Evolutionary conservation across 2,888 invertebrate genomes (phyloP).

Genomic region (Gymnosoma rotundatum): DNA sequence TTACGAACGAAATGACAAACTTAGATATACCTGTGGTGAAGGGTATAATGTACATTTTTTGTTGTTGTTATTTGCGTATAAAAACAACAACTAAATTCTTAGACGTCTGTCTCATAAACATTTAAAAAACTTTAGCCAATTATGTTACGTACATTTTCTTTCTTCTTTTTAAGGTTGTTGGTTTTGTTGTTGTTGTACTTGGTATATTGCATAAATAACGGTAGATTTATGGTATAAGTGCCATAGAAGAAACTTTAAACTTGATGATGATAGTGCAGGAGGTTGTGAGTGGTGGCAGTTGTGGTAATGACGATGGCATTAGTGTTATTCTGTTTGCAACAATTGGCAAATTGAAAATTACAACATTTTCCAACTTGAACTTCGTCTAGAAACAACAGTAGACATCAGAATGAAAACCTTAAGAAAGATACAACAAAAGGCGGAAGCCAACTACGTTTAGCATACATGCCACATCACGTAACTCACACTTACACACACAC

Average conservation of each 20-base stretch:
- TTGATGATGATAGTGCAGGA: not conserved
- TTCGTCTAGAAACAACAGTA: constrained; percentile 11
- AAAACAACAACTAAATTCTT: constrained; percentile 38
- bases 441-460: constrained; percentile 62
- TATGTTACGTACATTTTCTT: constrained; percentile 49
- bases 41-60: not conserved
- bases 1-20: not conserved
- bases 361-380: constrained; percentile 40
- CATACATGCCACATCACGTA: constrained; percentile 48
- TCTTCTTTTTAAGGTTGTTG: not conserved
- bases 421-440: constrained; percentile 44
- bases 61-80: constrained; percentile 2
- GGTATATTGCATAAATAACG: constrained; percentile 66
- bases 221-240: constrained; percentile 64
- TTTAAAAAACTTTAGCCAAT: constrained; percentile 50
- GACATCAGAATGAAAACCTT: not conserved
- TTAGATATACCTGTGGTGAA: no score
- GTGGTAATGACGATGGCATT: constrained; percentile 28
- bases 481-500: constrained; percentile 18
- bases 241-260: constrained; percentile 47
- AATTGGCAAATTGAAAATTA: constrained; percentile 68
- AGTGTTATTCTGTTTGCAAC: constrained; percentile 54
- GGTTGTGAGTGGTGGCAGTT: constrained; percentile 7
- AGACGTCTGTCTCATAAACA: constrained; percentile 41
- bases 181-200: constrained; percentile 15